These are phyloP conservation scores for Hiodon alosoides DNA, from an alignment of 2,113 vertebrate species.

Conservation along the genomic window DNA sequence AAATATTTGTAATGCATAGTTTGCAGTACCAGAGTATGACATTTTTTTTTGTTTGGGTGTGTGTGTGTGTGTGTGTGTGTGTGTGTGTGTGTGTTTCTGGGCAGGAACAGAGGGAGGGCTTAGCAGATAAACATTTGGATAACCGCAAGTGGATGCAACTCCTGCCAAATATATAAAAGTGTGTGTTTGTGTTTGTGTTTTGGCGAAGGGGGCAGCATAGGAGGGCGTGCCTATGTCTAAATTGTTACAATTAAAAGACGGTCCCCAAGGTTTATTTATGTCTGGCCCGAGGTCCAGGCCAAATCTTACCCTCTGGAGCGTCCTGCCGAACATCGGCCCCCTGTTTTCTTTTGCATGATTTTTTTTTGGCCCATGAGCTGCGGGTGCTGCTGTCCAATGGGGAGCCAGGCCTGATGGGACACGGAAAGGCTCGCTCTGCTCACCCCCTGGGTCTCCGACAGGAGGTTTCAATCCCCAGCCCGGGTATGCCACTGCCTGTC, in stretches of 20 bases:
- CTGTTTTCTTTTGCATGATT: not conserved
- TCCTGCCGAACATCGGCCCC: not conserved
- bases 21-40: not conserved
- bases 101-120: slow-evolving; percentile 2
- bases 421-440: not conserved
- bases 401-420: not conserved
- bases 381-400: not conserved
- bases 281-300: not conserved
- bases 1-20: not conserved
- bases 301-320: not conserved
- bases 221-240: not conserved
- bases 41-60: not conserved
- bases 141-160: not conserved
- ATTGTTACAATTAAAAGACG: not conserved
- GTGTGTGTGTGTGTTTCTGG: not conserved
- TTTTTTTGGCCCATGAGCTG: not conserved
- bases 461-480: not conserved
- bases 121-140: slow-evolving; percentile 7
- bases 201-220: not conserved
- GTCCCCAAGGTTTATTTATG: not conserved
- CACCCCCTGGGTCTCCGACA: not conserved
- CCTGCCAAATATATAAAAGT: slow-evolving; percentile 2
- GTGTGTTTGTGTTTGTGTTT: not conserved
- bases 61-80: not conserved
- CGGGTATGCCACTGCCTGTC: too few species aligned